phyloP scores from a whole-genome alignment of 2,797 vertebrate genomes.

The Telmatherina bonti region DNA sequence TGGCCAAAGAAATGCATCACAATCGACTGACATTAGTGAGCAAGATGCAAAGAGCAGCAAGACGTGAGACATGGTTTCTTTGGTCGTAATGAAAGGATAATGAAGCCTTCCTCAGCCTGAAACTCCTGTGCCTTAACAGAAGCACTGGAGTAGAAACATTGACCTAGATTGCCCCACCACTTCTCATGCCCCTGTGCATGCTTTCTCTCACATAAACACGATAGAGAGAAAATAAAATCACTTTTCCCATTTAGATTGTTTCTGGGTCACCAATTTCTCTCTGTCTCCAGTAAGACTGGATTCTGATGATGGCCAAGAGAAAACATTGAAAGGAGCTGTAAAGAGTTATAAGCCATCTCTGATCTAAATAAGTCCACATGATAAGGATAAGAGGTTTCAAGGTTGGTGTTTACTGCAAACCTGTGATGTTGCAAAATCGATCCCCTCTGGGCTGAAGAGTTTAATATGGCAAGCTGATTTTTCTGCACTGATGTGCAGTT shows the following conservation, averaged over 20 bases:
- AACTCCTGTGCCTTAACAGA: slow-evolving; percentile 51
- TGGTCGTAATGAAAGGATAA: slow-evolving; percentile 46
- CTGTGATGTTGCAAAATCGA: slow-evolving; percentile 29
- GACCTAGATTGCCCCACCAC: slow-evolving; percentile 63
- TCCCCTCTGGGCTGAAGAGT: slow-evolving; percentile 7
- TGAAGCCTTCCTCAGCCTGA: slow-evolving; percentile 52
- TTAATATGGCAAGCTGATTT: neutral
- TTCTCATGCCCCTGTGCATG: slow-evolving; percentile 28
- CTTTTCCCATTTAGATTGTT: slow-evolving; percentile 32
- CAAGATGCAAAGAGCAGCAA: neutral
- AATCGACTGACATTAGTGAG: neutral
- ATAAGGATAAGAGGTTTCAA: slow-evolving; percentile 56
- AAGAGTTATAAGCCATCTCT: slow-evolving; percentile 6
- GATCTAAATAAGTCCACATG: slow-evolving; percentile 35
- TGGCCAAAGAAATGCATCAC: no score
- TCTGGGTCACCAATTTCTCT: slow-evolving; percentile 44
- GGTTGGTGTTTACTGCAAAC: slow-evolving; percentile 40
- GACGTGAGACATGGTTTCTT: slow-evolving; percentile 13
- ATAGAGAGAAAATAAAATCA: neutral
- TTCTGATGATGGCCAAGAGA: slow-evolving; percentile 5
- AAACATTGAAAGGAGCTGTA: slow-evolving; percentile 16
- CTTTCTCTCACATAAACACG: slow-evolving; percentile 27
- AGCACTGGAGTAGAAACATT: slow-evolving; percentile 73
- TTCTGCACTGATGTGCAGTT: neutral
- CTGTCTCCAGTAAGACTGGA: slow-evolving; percentile 2